A percentile compares a stretch with the other conserved stretches of the same genome.
Conservation (phyloP, 2,113 vertebrate genomes). For the Peromyscus polionotus region DNA sequence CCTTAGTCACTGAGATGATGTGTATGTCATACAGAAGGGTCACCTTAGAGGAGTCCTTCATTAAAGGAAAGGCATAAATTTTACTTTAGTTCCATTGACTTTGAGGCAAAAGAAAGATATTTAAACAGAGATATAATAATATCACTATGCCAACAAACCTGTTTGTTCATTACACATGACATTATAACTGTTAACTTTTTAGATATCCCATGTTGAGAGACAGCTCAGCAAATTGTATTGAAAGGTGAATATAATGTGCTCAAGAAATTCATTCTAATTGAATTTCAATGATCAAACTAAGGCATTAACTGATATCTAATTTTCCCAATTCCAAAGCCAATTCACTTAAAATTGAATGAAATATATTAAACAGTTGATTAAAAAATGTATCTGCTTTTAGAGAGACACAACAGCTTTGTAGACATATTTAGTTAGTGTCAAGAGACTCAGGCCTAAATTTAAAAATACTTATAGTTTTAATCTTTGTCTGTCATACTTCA, state of each 20-base stretch:
- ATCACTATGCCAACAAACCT: neutral
- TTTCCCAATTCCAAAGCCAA: constrained; percentile 31
- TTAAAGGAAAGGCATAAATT: neutral
- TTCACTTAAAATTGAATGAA: constrained; percentile 47
- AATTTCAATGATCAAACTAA: neutral
- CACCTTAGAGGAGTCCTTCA: neutral
- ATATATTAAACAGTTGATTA: neutral
- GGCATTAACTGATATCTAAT: neutral
- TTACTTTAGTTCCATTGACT: neutral
- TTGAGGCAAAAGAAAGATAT: constrained; percentile 5
- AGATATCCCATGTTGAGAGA: neutral
- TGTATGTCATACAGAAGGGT: neutral
- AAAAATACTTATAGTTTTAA: constrained; percentile 20
- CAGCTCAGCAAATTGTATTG: neutral
- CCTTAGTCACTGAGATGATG: neutral
- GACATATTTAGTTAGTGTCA: neutral
- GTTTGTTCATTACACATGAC: neutral
- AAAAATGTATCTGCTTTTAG: neutral
- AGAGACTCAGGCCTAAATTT: neutral
- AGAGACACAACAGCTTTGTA: neutral
- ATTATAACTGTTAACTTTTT: neutral
- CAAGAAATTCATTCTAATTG: constrained; percentile 16
- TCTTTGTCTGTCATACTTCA: neutral
- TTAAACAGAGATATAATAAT: neutral
- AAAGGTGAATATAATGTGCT: neutral